Base-by-base conservation (phyloP, 2,888 invertebrate species). In the Atethmia centrago region DNA sequence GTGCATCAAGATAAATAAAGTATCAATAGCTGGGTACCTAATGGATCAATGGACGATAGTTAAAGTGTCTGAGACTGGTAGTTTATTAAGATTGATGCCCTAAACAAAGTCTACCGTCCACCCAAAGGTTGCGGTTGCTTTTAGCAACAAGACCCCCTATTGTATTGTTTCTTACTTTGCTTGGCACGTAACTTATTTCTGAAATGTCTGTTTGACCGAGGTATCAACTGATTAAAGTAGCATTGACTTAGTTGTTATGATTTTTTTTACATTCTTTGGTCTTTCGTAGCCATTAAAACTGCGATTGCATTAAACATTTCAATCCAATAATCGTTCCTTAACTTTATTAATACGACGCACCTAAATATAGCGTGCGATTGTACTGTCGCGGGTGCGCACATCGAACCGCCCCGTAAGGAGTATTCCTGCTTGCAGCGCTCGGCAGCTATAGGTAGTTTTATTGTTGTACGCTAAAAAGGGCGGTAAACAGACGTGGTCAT, bases 351-450 rank as follows among this genome's bases (percentile, higher is more conserved):
- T 21, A 47, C 45, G 59, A 75, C 63, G 56, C 67, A 71, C 71
- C 71, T 71, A n/a, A 42, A 59, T 25, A 49, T 73, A 36, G 63
- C 77, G 58, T 81, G 77, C 8, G 28, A 56, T 53, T 42, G 36
- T 51, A 59, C 3, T n/a, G n/a, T n/a, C n/a, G n/a, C n/a, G n/a
- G n/a, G n/a, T n/a, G n/a, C n/a, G n/a, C n/a, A n/a, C n/a, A n/a
- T n/a, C n/a, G n/a, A n/a, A n/a, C n/a, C n/a, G n/a, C n/a, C n/a
- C n/a, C n/a, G n/a, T n/a, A n/a, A n/a, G n/a, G n/a, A n/a, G n/a
- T n/a, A n/a, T n/a, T n/a, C n/a, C n/a, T n/a, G n/a, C n/a, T n/a
- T n/a, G n/a, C n/a, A n/a, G n/a, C n/a, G n/a, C n/a, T n/a, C n/a
- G n/a, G n/a, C n/a, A n/a, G n/a, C n/a, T n/a, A n/a, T n/a, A n/a